A percentile compares a stretch with the other conserved stretches of the same genome.
These are phyloP conservation scores for Halichondria panicea DNA, from an alignment of 37 sponge, comb jelly and placozoan genomes.

Conservation along the genomic window DNA sequence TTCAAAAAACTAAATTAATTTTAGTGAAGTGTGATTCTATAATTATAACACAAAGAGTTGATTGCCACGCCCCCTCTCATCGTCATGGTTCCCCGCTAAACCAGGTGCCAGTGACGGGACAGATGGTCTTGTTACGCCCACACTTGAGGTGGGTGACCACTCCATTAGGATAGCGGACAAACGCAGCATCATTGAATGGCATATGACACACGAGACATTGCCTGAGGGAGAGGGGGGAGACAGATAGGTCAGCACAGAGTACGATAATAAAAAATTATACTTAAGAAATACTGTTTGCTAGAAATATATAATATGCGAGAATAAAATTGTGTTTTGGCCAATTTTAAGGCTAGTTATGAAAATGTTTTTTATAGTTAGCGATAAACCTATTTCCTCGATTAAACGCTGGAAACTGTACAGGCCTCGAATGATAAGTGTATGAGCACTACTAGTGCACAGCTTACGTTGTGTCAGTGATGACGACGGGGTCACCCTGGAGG, in stretches of 20 bases:
- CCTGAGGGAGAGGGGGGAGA: slow-evolving; percentile 15
- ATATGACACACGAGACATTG: slow-evolving; percentile 80
- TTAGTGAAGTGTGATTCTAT: not conserved
- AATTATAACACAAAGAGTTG: not conserved
- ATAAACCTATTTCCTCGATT: too few species aligned
- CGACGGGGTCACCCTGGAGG: slow-evolving; percentile 50
- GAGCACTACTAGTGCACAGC: too few species aligned
- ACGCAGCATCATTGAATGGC: slow-evolving; percentile 80
- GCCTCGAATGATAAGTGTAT: too few species aligned
- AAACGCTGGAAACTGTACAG: too few species aligned
- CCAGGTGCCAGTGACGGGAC: slow-evolving; percentile 90
- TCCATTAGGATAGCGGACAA: slow-evolving; percentile 92
- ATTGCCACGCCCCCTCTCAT: too few species aligned
- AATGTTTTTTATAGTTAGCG: too few species aligned
- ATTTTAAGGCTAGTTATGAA: too few species aligned
- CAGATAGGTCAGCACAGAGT: not conserved
- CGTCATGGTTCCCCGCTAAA: slow-evolving; percentile 44
- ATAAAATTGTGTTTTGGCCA: too few species aligned
- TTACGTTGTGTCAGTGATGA: slow-evolving; percentile 66
- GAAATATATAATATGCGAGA: too few species aligned
- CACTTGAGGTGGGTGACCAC: slow-evolving; percentile 81
- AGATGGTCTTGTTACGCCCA: slow-evolving; percentile 73
- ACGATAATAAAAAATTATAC: not conserved
- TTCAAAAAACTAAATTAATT: not conserved
- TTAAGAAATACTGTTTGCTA: too few species aligned